Base-by-base conservation (phyloP, 2,888 invertebrate species). In the Lithophane ornitopus region DNA sequence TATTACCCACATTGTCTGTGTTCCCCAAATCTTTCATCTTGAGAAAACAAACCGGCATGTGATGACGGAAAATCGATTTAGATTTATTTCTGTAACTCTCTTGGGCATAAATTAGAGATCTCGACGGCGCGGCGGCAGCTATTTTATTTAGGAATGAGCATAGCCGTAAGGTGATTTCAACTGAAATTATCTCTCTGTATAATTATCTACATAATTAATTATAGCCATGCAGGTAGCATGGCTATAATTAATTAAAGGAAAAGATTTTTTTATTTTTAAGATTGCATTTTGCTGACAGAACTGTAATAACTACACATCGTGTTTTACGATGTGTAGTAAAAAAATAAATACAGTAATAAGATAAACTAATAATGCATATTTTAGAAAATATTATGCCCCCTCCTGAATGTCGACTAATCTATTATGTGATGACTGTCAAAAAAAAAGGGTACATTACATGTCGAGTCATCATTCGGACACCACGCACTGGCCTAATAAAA, bases 41-140 rank as follows among this genome's bases (percentile, higher is more conserved):
- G 7, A 39, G 22, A 34, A 41, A 3, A 1, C 59, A 41, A 61
- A 61, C n/a, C 16, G 9, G 39, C 16, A 52, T 14, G 44, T 28
- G n/a, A 69, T 34, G 49, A 28, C 8, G 41, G 54, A 34, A 74
- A 59, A 22, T 63, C 49, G 41, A 56, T 26, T 28, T 19, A 34
- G 41, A 49, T 26, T 74, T 66, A 74, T 80, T 79, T 56, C 12
- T 44, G 69, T 80, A 56, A n/a, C 41, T 66, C 69, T 34, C 61
- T 11, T 59, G 74, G 69, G 56, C 11, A 69, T 66, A 26, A 59
- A 61, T 66, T 56, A 66, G 14, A 56, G 8, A 34, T n/a, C 46
- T 46, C 12, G 44, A 52, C 49, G 19, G 7, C 22, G 22, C 49
- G 22, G 22, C 54, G 19, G 22, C 4, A 26, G 11, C 22, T 79